These are phyloP conservation scores for Cyanocitta stelleri DNA, from an alignment of 2,113 vertebrate genomes.

Conservation along the genomic window DNA sequence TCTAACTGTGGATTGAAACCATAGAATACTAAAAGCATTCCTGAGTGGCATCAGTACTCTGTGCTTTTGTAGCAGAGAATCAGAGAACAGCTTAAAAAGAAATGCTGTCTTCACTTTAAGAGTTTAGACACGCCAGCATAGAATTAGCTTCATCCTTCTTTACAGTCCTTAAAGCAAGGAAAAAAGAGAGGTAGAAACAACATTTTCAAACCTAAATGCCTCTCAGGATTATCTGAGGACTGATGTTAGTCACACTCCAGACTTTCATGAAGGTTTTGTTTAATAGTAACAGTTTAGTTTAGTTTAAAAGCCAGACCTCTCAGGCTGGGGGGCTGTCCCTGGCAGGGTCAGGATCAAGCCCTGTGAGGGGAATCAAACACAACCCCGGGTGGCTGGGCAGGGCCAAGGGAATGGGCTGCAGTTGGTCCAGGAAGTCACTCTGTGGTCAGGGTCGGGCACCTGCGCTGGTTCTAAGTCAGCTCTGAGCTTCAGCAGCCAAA, in stretches of 20 bases:
- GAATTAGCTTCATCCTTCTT: not conserved
- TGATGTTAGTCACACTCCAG: not conserved
- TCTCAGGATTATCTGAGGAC: not conserved
- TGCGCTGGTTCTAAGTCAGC: fast-evolving
- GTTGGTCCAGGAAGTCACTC: not conserved
- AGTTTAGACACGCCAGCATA: not conserved
- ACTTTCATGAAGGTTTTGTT: not conserved
- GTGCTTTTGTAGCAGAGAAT: not conserved
- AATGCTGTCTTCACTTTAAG: not conserved
- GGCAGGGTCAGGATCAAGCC: not conserved
- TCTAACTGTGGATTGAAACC: not conserved
- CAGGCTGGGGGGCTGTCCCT: not conserved
- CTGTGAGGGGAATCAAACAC: too few species aligned
- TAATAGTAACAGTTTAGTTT: not conserved
- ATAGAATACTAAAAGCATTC: not conserved
- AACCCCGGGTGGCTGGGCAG: not conserved
- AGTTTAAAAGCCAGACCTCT: not conserved
- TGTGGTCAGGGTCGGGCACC: not conserved
- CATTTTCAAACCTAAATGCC: not conserved
- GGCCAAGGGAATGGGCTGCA: fast-evolving
- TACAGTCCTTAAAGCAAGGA: not conserved
- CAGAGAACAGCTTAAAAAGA: not conserved
- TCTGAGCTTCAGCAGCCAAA: not conserved
- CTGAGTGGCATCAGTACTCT: not conserved
- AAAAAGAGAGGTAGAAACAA: not conserved